phyloP scores from a whole-genome alignment of 2,113 vertebrate genomes.

The Chitala chitala region DNA sequence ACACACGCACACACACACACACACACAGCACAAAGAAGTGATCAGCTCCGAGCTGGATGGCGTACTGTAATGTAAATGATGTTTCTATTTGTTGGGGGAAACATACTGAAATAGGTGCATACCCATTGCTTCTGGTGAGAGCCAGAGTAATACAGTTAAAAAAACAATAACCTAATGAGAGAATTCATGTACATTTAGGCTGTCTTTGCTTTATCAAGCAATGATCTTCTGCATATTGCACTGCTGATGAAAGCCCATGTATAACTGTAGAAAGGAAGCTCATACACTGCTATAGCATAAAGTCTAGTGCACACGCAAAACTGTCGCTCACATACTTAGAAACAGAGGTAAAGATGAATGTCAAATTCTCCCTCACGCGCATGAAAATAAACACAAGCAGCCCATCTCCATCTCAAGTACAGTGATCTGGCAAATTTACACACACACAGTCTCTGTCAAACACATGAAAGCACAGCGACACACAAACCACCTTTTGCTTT shows the following conservation, averaged over 20 bases:
- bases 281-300: not conserved
- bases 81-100: not conserved
- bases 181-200: not conserved
- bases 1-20: not conserved
- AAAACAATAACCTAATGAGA: not conserved
- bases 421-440: no score
- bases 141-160: not conserved
- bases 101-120: slow-evolving; percentile 3
- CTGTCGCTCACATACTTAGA: not conserved
- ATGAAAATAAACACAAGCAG: not conserved
- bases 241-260: not conserved
- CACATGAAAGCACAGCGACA: not conserved
- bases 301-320: not conserved
- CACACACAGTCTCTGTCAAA: not conserved
- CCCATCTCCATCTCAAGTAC: not conserved
- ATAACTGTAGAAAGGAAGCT: not conserved
- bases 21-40: not conserved
- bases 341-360: not conserved
- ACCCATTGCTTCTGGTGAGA: slow-evolving; percentile 2
- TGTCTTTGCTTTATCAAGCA: not conserved
- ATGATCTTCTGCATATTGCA: not conserved
- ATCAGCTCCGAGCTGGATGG: not conserved
- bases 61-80: not conserved
- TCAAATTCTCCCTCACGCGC: not conserved
- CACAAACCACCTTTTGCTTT: slow-evolving; percentile 8